These are phyloP conservation scores for Neoniphon sammara DNA, from an alignment of 2,797 vertebrate species.

Conservation along the genomic window DNA sequence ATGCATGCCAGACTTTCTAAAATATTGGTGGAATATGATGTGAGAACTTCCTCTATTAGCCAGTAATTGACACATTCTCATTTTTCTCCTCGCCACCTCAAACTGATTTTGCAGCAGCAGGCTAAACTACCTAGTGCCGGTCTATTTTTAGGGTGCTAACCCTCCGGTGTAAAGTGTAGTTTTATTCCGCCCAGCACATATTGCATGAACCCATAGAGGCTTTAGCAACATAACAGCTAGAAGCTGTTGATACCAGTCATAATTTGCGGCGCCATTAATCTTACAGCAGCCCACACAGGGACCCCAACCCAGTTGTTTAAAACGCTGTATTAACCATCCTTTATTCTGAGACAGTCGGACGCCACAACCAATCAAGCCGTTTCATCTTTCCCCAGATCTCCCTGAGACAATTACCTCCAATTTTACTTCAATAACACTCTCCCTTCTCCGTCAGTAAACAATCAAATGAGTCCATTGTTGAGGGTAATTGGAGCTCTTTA, in stretches of 20 bases:
- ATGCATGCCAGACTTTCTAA: too few species aligned
- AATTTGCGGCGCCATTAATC: constrained; percentile 6
- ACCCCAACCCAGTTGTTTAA: constrained; percentile 47
- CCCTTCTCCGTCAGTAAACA: constrained; percentile 78
- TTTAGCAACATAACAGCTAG: constrained; percentile 13
- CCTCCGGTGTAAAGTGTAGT: neutral
- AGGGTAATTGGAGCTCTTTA: constrained; percentile 81
- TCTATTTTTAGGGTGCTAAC: neutral
- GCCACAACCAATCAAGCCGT: constrained; percentile 64
- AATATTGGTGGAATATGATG: neutral
- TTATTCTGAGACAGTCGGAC: constrained; percentile 61
- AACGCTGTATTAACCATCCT: constrained; percentile 51
- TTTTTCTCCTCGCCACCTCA: neutral
- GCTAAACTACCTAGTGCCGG: neutral
- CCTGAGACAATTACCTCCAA: constrained; percentile 80
- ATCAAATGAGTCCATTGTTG: constrained; percentile 79
- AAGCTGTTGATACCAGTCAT: constrained; percentile 34
- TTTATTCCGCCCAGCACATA: constrained; percentile 14
- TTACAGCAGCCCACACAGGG: constrained; percentile 33
- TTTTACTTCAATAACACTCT: constrained; percentile 78
- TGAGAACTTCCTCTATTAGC: neutral
- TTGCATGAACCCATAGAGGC: neutral
- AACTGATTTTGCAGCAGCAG: neutral
- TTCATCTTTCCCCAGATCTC: constrained; percentile 74
- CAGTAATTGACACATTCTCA: neutral